These are phyloP conservation scores for Catharus minimus DNA, from an alignment of 2,113 vertebrate species.

Conservation along the genomic window DNA sequence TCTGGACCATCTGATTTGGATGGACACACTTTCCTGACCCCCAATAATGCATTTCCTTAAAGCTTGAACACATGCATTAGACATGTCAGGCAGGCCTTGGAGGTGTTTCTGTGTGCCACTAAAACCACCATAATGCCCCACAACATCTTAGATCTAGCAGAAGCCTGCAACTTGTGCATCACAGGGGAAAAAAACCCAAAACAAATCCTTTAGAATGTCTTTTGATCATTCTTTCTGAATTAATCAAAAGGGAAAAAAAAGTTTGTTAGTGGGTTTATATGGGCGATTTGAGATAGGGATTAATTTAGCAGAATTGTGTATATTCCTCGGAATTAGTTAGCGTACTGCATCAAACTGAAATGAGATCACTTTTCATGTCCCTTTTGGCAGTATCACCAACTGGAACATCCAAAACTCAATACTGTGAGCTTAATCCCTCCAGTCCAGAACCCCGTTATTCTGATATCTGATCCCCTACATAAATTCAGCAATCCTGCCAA, in stretches of 20 bases:
- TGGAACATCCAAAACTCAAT: conserved; percentile 11
- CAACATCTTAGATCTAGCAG: neutral
- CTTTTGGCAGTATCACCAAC: neutral
- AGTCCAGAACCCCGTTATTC: neutral
- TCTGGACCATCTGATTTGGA: neutral
- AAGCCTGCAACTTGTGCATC: neutral
- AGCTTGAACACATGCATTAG: neutral
- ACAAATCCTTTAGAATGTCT: neutral
- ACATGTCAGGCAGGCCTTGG: neutral
- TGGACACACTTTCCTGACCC: neutral
- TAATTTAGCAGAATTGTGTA: neutral
- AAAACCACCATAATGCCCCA: neutral
- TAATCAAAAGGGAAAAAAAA: neutral
- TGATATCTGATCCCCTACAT: neutral
- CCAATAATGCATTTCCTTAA: neutral
- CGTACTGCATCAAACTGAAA: neutral
- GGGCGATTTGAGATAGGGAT: neutral
- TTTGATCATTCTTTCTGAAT: neutral
- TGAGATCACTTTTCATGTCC: neutral
- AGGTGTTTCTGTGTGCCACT: neutral
- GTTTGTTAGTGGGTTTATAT: neutral
- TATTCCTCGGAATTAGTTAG: neutral
- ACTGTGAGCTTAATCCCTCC: neutral
- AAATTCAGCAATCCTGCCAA: conserved; percentile 10
- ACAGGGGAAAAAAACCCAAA: neutral